These are phyloP conservation scores for Holothuria scabra DNA, from an alignment of 53 echinoderm and acorn worm genomes.

Conservation along the genomic window DNA sequence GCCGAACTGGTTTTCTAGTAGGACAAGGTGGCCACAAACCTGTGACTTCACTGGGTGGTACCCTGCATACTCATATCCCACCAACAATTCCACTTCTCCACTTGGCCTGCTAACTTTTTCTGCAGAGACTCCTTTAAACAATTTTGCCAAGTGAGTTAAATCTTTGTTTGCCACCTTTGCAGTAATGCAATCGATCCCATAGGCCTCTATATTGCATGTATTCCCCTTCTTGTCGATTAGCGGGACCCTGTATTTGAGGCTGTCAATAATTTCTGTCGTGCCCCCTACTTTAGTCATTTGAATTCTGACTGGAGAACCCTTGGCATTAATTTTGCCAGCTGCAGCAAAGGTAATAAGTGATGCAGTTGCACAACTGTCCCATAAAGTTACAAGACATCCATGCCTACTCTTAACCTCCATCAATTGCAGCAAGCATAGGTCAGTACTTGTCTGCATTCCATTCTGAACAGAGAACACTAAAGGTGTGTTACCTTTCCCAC, in stretches of 20 bases:
- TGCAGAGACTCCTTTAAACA: conserved; percentile 13
- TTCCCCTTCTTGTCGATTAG: conserved; percentile 47
- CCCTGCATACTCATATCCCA: conserved; percentile 60
- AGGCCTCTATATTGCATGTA: conserved; percentile 37
- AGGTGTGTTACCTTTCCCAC: neutral
- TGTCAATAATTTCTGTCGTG: conserved; percentile 53
- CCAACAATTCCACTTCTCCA: conserved; percentile 60
- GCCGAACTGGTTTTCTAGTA: conserved; percentile 55
- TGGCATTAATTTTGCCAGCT: conserved; percentile 47
- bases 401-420: conserved; percentile 48
- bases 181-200: conserved; percentile 54
- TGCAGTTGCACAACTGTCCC: conserved; percentile 61
- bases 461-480: conserved; percentile 18
- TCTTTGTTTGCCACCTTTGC: conserved; percentile 51
- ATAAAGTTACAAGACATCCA: conserved; percentile 38
- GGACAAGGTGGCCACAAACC: conserved; percentile 40
- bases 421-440: conserved; percentile 52
- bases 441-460: conserved; percentile 24
- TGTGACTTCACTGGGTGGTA: conserved; percentile 47
- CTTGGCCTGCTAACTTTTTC: conserved; percentile 30
- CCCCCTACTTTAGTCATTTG: conserved; percentile 56
- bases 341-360: conserved; percentile 57
- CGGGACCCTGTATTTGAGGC: conserved; percentile 35
- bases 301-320: conserved; percentile 45
- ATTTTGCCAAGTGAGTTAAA: conserved; percentile 4